These are phyloP conservation scores for Siderastrea radians DNA, from an alignment of 92 coral and sea anemone species.

Conservation along the genomic window DNA sequence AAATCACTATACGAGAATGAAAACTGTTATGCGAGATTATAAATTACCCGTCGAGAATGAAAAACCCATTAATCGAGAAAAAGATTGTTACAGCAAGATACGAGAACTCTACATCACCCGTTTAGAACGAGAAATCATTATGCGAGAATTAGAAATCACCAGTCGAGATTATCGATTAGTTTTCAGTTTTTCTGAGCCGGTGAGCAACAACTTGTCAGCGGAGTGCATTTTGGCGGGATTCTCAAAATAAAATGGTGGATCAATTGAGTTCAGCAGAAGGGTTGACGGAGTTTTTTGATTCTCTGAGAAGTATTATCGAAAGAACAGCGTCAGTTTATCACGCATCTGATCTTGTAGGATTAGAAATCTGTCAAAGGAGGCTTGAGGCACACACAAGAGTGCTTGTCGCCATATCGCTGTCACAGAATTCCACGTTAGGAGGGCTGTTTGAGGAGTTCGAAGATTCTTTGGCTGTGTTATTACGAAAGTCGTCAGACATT, in stretches of 20 bases:
- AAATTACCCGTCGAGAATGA: background rate
- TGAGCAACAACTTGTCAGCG: constrained; percentile 25
- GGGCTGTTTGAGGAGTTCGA: constrained; percentile 53
- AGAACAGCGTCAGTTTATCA: constrained; percentile 38
- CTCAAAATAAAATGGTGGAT: constrained; percentile 39
- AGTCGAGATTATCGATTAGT: constrained; percentile 44
- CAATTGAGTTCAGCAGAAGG: constrained; percentile 44
- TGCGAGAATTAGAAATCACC: constrained; percentile 1
- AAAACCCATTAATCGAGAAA: constrained; percentile 2
- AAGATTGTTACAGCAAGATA: constrained; percentile 21
- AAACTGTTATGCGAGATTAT: background rate
- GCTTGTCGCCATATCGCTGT: constrained; percentile 46
- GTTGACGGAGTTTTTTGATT: constrained; percentile 51
- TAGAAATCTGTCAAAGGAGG: constrained; percentile 72
- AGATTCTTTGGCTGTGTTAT: constrained; percentile 54
- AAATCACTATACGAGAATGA: constrained; percentile 19
- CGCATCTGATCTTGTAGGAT: constrained; percentile 64
- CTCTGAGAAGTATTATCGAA: constrained; percentile 23
- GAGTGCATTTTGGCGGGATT: constrained; percentile 5
- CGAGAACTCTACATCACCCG: background rate
- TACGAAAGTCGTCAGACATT: constrained; percentile 43
- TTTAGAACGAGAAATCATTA: background rate
- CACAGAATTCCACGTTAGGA: constrained; percentile 43
- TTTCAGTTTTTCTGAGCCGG: constrained; percentile 24
- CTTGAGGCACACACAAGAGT: constrained; percentile 60